Conservation (phyloP, 2,888 invertebrate species). For the Nephrocerus scutellatus region DNA sequence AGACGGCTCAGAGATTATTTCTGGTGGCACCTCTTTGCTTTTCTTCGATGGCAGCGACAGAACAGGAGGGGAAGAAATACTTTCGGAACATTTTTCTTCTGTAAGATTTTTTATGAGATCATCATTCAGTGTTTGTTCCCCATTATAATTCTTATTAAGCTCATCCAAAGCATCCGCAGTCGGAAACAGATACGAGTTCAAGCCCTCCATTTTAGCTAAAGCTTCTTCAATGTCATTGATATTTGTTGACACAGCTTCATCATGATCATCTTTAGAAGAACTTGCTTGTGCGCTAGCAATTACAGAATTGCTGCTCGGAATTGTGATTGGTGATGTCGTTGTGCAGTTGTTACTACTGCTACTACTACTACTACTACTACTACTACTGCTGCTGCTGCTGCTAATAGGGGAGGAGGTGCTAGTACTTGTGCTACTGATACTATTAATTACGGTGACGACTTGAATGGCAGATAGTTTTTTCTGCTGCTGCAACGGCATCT, state of each 20-base stretch:
- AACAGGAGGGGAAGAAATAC: background rate
- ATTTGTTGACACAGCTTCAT: slow-evolving; percentile 50
- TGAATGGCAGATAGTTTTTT: background rate
- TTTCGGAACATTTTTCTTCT: slow-evolving; percentile 11
- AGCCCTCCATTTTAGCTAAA: slow-evolving; percentile 61
- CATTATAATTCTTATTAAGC: slow-evolving; percentile 15
- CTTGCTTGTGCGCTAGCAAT: slow-evolving; percentile 17
- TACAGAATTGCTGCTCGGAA: slow-evolving; percentile 5
- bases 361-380: slow-evolving; percentile 11
- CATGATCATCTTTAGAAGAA: slow-evolving; percentile 25
- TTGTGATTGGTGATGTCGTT: too few species aligned
- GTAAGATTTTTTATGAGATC: slow-evolving; percentile 40
- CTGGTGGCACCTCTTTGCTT: slow-evolving; percentile 13
- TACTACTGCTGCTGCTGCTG: slow-evolving; percentile 9
- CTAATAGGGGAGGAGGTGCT: background rate
- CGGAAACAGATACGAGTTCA: slow-evolving; percentile 23
- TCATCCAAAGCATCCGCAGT: slow-evolving; percentile 29
- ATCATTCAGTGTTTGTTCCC: slow-evolving; percentile 24
- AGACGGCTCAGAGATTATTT: slow-evolving; percentile 5
- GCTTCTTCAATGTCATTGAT: slow-evolving; percentile 64
- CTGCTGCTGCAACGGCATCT: slow-evolving; percentile 6
- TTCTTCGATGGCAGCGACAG: background rate
- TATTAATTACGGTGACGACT: slow-evolving; percentile 11
- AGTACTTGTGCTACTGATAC: slow-evolving; percentile 11
- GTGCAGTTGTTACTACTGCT: slow-evolving; percentile 4